phyloP scores from a whole-genome alignment of 2,113 vertebrate species.

The Rhinopithecus roxellana region DNA sequence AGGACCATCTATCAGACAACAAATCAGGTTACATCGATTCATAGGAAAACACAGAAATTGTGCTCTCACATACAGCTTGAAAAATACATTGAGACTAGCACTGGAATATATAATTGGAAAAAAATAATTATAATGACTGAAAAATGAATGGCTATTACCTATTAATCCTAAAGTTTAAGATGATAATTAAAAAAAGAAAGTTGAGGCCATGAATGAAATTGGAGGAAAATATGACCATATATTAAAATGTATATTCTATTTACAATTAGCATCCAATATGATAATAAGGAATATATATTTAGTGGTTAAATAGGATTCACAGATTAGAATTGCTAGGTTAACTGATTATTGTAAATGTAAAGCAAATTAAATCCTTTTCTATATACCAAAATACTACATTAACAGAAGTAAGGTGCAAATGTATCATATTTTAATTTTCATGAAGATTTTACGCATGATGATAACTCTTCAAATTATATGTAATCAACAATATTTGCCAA shows the following conservation, averaged over 20 bases:
- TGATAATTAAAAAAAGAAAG: background rate
- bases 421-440: background rate
- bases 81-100: background rate
- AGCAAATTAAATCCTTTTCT: background rate
- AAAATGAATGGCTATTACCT: background rate
- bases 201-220: background rate
- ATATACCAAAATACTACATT: background rate
- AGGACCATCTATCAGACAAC: background rate
- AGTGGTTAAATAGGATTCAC: background rate
- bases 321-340: background rate
- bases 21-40: background rate
- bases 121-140: background rate
- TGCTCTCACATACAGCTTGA: background rate
- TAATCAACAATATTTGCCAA: background rate
- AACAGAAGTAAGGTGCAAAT: background rate
- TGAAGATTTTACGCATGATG: background rate
- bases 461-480: background rate
- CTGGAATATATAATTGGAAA: background rate
- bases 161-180: background rate
- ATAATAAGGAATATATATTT: background rate
- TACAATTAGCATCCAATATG: background rate
- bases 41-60: background rate
- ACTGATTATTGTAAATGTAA: background rate
- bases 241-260: background rate
- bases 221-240: background rate